These are phyloP conservation scores for Poecilia picta DNA, from an alignment of 2,797 vertebrate species.

Conservation along the genomic window DNA sequence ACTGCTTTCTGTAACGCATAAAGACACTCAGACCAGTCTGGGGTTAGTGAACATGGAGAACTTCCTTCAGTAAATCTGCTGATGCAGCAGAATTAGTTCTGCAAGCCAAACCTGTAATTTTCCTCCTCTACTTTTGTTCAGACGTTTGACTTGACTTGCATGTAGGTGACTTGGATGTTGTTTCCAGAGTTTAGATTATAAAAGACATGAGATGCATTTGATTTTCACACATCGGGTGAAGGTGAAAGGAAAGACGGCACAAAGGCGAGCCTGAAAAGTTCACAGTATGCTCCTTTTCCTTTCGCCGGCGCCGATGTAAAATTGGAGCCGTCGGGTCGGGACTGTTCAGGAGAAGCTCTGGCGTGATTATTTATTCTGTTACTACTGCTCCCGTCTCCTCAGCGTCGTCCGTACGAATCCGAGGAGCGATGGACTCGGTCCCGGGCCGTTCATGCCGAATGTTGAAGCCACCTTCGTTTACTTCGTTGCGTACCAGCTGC, in stretches of 20 bases:
- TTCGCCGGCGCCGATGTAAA: constrained; percentile 27
- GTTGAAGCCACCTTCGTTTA: constrained; percentile 38
- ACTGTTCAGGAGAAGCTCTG: constrained; percentile 51
- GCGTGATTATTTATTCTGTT: constrained; percentile 63
- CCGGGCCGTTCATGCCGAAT: constrained; percentile 35
- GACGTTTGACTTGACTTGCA: constrained; percentile 24
- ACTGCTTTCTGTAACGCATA: constrained; percentile 18
- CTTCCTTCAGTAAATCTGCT: constrained; percentile 17
- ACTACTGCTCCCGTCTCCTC: constrained; percentile 33
- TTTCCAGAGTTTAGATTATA: constrained; percentile 12
- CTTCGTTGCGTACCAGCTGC: constrained; percentile 51
- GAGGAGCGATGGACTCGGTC: constrained; percentile 28
- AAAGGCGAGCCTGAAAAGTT: constrained; percentile 22
- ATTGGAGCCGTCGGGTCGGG: constrained; percentile 33
- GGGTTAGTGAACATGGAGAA: constrained; percentile 15
- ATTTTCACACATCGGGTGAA: background rate
- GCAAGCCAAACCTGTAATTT: constrained; percentile 22
- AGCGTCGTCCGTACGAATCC: constrained; percentile 17
- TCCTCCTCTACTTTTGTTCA: constrained; percentile 9
- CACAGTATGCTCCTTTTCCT: constrained; percentile 10
- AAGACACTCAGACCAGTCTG: constrained; percentile 28
- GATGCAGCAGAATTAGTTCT: constrained; percentile 16
- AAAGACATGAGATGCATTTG: background rate
- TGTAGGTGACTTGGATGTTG: constrained; percentile 10
- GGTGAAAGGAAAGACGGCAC: background rate